Base-by-base conservation (phyloP, 2,113 vertebrate species). In the Gallinago paraguaiae region DNA sequence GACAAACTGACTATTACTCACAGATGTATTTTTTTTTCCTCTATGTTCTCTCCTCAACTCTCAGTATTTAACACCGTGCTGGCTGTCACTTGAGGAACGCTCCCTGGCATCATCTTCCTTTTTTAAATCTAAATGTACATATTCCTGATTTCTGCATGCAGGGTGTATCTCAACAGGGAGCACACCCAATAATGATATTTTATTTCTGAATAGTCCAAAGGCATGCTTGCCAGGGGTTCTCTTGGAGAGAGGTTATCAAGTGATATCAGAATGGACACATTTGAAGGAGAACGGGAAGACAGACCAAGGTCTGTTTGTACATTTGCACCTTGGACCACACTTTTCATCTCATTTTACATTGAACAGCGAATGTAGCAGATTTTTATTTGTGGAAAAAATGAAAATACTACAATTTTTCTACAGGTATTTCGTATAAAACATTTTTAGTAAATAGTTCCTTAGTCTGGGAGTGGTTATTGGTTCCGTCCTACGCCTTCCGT, bases 301-400 rank as follows among this genome's bases (percentile, higher is more conserved):
- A 35, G 0, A 65, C 37, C n/a, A 64, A 57, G 30, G 87, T 93
- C 82, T 68, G 5, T 72, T 72, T 61, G 74, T 93, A 48, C 37
- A 2, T 88, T 86, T 86, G 83, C 50, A 76, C 85, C 35, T 51
- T 60, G 41, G 53, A 39, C 90, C 43, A 15, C 30, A 53, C n/a
- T 71, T 86, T 60, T 92, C 95, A 78, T 90, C 78, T 95, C 84
- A 78, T n/a, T 77, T 75, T 30, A 57, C 33, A 14, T 76, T 59
- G 19, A 87, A 81, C 45, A 4, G 30, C 16, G 4, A 88, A 94
- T 97, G 95, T 95, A 97, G 96, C 87, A 89, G 74, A 48, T 84
- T 61, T 88, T 92, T 92, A 10, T 68, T 45, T 68, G 51, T 1
- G 7, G 68, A 54, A 54, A 81, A 76, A 1, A 0, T 82, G 46